phyloP scores from a whole-genome alignment of 2,797 vertebrate genomes.

The Darevskia mixta region DNA sequence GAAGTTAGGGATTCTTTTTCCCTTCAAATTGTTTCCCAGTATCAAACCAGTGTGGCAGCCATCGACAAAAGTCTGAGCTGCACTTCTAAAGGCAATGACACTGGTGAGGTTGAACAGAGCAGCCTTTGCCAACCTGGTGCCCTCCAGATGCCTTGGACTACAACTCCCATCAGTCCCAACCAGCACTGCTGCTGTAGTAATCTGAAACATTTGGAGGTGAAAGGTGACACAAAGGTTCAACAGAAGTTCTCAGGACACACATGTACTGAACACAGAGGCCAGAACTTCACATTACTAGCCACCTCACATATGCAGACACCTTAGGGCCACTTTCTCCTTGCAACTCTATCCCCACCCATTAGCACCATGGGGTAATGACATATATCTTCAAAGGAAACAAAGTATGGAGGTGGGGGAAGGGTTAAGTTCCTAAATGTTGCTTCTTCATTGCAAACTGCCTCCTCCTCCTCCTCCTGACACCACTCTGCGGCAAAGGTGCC shows the following conservation, averaged over 20 bases:
- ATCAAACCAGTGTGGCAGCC: background rate
- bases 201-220: no score
- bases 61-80: background rate
- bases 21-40: background rate
- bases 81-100: background rate
- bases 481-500: background rate
- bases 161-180: no score
- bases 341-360: background rate
- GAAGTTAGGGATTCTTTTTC: background rate
- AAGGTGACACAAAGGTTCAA: background rate
- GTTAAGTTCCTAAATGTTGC: background rate
- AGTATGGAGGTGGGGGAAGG: background rate
- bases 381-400: background rate
- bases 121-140: no score
- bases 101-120: background rate
- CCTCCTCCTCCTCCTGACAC: background rate
- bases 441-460: background rate
- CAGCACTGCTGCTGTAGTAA: no score
- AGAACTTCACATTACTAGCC: no score
- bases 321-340: background rate
- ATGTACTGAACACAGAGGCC: no score
- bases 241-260: background rate
- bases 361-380: background rate
- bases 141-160: no score
- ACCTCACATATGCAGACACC: no score